Base-by-base conservation (phyloP, 1,140 invertebrate genomes). In the Aphaenogaster rudis region DNA sequence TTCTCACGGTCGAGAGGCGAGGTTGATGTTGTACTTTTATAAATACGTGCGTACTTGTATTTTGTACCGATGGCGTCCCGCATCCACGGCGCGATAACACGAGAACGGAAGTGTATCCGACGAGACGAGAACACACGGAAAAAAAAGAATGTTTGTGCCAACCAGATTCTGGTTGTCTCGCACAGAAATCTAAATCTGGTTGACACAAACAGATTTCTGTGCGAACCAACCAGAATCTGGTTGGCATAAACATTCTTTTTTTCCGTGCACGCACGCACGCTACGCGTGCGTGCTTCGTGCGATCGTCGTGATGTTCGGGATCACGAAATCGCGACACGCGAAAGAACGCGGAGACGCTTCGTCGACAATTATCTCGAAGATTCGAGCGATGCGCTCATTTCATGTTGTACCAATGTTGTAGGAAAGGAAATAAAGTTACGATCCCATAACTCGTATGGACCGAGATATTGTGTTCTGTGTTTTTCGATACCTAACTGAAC, bases 11-110 rank as follows among this genome's bases (percentile, higher is more conserved):
- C 79, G 52, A 42, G 52, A 61, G 63, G 50, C 59, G 76, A 82
- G 48, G 48, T 89, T 39, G 90, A 89, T 92, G 90, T 93, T 91
- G 88, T 92, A 92, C 92, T 93, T 93, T 93, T 93, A 92, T 92
- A 93, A 90, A 92, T 87, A 92, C 76, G 59, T 52, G 87, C 61
- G 88, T 91, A 91, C 90, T 91, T 91, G 87, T 86, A 91, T 91
- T 91, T 91, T 90, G 59, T 90, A 90, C 89, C 71, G 81, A 36
- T 64, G n/a, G 66, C 77, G 52, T 36, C 13, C 72, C 54, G n/a
- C 15, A 1, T 69, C 11, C 21, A 21, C 63, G 33, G 64, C 39
- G n/a, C 52, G 21, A 67, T 17, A 6, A 54, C 8, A 42, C n/a
- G 3, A 45, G 45, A 45, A 67, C 17, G 8, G 7, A 71, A 39